Evolutionary conservation across 2,113 vertebrate species (phyloP), one percentile per base, ranked within the genome.

Genomic region (Electrona antarctica): DNA sequence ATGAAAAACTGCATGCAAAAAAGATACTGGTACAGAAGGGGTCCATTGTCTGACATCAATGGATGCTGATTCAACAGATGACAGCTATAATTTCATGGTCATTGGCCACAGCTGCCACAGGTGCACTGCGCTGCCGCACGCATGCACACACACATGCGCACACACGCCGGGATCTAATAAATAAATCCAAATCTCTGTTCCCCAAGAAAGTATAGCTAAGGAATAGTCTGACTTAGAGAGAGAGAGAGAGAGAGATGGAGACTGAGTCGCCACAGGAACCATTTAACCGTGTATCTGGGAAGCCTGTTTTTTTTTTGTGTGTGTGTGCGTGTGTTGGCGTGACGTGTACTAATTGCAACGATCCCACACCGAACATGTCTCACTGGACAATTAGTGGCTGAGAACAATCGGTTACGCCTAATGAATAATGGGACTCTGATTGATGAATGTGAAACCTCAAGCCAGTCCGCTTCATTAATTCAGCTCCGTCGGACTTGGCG

Each of bases 381-480:
- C 74, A 28, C 13, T 6, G 11, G 11, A 46, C 48, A 80, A 76
- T 84, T 63, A 72, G 33, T 73, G 58, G 58, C 64, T 64, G 74
- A 71, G 83, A 84, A 76, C 48, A 56, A 57, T 74, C 15, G 6
- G 57, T 33, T 41, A 29, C 4, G 69, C 3, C 33, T 60, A 73
- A 64, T 72, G 45, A 12, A 41, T 41, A 41, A 41, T 41, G 33
- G 33, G 33, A 6, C 15, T 52, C n/a, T 21, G 21, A 21, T 21
- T 71, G 60, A 75, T 56, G 50, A 56, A 77, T 69, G 64, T 9
- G 51, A 12, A 82, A 61, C 45, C 63, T 67, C 60, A 54, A 64
- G 46, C 67, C 60, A 78, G 69, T 71, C 71, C 73, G 12, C 48
- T 14, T 60, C 58, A 71, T 73, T 69, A 68, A 82, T 41, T 78